Conservation (phyloP, 2,888 invertebrate species). For the Dryobotodes eremita region DNA sequence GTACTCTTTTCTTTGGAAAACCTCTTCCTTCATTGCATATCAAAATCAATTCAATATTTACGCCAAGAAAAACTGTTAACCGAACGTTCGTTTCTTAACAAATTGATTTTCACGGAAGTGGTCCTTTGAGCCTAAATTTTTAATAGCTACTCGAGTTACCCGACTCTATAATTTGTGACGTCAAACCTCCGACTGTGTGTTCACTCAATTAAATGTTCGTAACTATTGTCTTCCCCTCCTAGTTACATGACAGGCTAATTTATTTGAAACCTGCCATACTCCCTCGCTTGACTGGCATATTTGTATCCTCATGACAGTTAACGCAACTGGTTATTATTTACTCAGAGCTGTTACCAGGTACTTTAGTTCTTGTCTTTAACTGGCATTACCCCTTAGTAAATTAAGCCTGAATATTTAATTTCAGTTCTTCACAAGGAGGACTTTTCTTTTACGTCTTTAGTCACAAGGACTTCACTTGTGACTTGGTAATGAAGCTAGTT, state of each 20-base stretch:
- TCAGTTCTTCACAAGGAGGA: background rate
- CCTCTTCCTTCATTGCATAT: background rate
- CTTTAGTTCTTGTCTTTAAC: slow-evolving; percentile 27
- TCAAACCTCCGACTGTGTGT: slow-evolving; percentile 49
- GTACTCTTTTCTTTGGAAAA: background rate
- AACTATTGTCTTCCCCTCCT: slow-evolving; percentile 57
- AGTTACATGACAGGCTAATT: slow-evolving; percentile 58
- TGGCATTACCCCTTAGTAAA: slow-evolving; percentile 7
- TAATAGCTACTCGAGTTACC: slow-evolving; percentile 38
- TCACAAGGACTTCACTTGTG: slow-evolving; percentile 25
- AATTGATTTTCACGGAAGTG: slow-evolving; percentile 51
- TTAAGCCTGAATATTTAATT: slow-evolving; percentile 37
- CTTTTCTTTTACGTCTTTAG: slow-evolving; percentile 38
- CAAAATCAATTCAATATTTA: slow-evolving; percentile 33
- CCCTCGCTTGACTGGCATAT: slow-evolving; percentile 52
- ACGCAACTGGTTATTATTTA: slow-evolving; percentile 40
- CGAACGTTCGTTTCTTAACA: slow-evolving; percentile 26
- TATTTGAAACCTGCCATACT: slow-evolving; percentile 62
- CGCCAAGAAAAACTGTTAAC: slow-evolving; percentile 3
- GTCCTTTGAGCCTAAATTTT: slow-evolving; percentile 48
- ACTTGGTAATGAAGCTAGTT: slow-evolving; percentile 35
- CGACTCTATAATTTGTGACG: slow-evolving; percentile 46
- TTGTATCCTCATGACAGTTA: slow-evolving; percentile 57
- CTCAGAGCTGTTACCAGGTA: slow-evolving; percentile 26
- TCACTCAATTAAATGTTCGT: slow-evolving; percentile 59